Evolutionary conservation across 2,797 vertebrate species (phyloP), one percentile per base, ranked within the genome.

Genomic region (Menidia menidia): DNA sequence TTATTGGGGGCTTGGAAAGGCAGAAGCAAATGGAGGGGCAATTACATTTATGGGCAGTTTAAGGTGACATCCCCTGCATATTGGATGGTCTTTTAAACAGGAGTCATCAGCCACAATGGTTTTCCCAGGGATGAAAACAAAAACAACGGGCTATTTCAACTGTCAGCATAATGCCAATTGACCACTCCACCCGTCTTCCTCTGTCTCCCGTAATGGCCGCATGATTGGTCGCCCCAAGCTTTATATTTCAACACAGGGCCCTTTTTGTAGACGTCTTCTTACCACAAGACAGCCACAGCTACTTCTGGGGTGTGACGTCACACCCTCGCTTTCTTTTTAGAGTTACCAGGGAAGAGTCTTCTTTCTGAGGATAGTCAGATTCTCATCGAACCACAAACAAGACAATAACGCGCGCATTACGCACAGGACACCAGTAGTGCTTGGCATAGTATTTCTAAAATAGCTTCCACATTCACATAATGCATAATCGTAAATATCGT

Each of bases 21-120:
- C 86, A 90, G 77, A 85, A 77, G 86, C 89, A 94, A 94, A 95
- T 94, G 90, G 93, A 92, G 78, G 85, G 87, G 92, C 93, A 95
- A 94, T 95, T 94, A 94, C 93, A 53, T 90, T 93, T 93, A 93
- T 91, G 90, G 92, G 89, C 92, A 91, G 91, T 93, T 93, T 92
- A 91, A 91, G 88, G 92, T 95, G 93, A 94, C 94, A 94, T 93
- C 90, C 50, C 90, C 93, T 94, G 93, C 92, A 93, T 94, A 93
- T 93, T 94, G 93, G 92, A 94, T 93, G 90, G 89, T 90, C 92
- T 92, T 93, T 94, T 94, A 94, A 95, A 94, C 92, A 93, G 91
- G 89, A 92, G 92, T 89, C 92, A 93, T 94, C 93, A 93, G 86
- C 84, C 88, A 77, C 90, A 92, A 93, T 94, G 90, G 86, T 87